Evolutionary conservation across 2,888 invertebrate genomes (phyloP).

Genomic region (Keiferia lycopersicella): DNA sequence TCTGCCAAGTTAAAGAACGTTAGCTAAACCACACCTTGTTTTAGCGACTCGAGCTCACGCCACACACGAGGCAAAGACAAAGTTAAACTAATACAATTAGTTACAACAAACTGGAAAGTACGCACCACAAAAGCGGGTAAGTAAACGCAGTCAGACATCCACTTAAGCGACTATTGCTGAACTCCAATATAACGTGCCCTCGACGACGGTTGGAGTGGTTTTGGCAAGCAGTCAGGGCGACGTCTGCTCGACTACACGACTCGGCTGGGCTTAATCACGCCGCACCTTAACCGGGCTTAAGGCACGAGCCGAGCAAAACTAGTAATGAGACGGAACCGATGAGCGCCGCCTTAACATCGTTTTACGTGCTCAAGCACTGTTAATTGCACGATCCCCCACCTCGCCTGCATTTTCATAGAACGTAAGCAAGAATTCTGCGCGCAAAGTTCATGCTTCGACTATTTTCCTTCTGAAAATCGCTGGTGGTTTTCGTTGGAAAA

Average conservation of each 20-base stretch:
- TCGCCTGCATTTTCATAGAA: slow-evolving; percentile 36
- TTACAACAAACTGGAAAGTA: slow-evolving; percentile 45
- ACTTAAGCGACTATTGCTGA: slow-evolving; percentile 59
- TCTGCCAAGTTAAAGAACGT: neutral
- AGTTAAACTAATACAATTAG: slow-evolving; percentile 33
- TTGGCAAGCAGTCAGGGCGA: slow-evolving; percentile 68
- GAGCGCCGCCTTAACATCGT: slow-evolving; percentile 57
- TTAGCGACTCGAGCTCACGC: slow-evolving; percentile 2
- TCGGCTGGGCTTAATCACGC: slow-evolving; percentile 66
- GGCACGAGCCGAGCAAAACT: slow-evolving; percentile 57
- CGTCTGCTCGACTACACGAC: slow-evolving; percentile 47
- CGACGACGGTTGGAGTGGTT: slow-evolving; percentile 66
- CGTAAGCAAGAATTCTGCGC: slow-evolving; percentile 23
- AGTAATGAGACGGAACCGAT: slow-evolving; percentile 70
- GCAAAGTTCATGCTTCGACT: slow-evolving; percentile 12
- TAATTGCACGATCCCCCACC: slow-evolving; percentile 43
- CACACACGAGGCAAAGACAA: slow-evolving; percentile 7
- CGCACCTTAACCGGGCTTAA: slow-evolving; percentile 66
- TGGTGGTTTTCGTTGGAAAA: slow-evolving; percentile 12
- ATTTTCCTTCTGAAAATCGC: slow-evolving; percentile 13
- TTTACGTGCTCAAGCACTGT: slow-evolving; percentile 59
- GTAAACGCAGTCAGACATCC: slow-evolving; percentile 50
- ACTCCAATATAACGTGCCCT: slow-evolving; percentile 61
- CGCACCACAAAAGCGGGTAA: slow-evolving; percentile 45
- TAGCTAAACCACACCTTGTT: slow-evolving; percentile 1